Evolutionary conservation across 2,113 vertebrate species (phyloP).

Genomic region (Muntiacus muntjak): DNA sequence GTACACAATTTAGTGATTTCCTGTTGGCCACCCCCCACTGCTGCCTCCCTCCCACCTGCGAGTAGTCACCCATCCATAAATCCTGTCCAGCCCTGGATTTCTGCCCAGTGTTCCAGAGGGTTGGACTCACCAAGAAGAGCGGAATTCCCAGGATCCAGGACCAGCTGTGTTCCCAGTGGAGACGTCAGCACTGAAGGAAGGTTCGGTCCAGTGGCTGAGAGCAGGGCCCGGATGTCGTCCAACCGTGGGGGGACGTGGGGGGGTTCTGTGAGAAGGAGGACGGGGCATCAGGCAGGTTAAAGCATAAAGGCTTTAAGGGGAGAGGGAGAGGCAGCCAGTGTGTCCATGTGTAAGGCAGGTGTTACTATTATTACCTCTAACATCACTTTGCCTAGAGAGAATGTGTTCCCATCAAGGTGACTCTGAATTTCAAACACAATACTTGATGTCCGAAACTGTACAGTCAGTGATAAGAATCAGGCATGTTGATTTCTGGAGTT

Average conservation of each 20-base stretch:
- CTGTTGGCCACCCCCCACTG: slow-evolving; percentile 64
- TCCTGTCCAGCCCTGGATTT: slow-evolving; percentile 68
- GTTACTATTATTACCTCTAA: background rate
- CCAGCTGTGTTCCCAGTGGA: slow-evolving; percentile 80
- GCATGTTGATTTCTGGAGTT: background rate
- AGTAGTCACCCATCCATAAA: slow-evolving; percentile 71
- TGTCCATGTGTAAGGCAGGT: background rate
- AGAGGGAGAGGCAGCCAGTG: background rate
- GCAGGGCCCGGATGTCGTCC: slow-evolving; percentile 76
- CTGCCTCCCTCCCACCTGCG: slow-evolving; percentile 68
- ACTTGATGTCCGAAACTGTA: background rate
- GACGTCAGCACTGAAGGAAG: slow-evolving; percentile 77
- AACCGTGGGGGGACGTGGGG: slow-evolving; percentile 75
- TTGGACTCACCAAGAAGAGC: slow-evolving; percentile 82
- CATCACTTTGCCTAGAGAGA: background rate
- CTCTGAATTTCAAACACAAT: slow-evolving; percentile 29
- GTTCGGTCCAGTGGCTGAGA: slow-evolving; percentile 72
- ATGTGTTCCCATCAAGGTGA: background rate
- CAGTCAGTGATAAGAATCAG: background rate
- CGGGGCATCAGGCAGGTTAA: slow-evolving; percentile 5
- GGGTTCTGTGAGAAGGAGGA: slow-evolving; percentile 78
- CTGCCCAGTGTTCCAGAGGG: slow-evolving; percentile 56
- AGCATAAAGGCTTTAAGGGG: background rate
- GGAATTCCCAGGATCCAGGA: slow-evolving; percentile 79
- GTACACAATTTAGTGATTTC: slow-evolving; percentile 72